Base-by-base conservation (phyloP, 2,113 vertebrate genomes). In the Ascaphus truei region DNA sequence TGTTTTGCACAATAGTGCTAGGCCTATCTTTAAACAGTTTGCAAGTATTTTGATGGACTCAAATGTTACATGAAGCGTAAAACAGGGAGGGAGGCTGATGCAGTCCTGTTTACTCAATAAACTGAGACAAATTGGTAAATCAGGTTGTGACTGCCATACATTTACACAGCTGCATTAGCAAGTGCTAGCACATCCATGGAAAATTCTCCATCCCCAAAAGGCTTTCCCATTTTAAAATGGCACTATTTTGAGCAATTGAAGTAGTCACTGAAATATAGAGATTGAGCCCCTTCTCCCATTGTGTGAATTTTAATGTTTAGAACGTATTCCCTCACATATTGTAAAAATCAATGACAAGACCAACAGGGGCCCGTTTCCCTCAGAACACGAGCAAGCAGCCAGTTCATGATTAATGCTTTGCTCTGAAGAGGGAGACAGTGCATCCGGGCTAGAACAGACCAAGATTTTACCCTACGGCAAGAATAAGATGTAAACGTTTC, bases 401-500 rank as follows among this genome's bases (percentile, higher is more conserved):
- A 82, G 78, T 43, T 79, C 75, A 76, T 90, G 88, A 90, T 92
- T 90, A 89, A 91, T 84, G 77, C 82, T 79, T 79, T 77, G 84
- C 84, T 92, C 89, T 86, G 85, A 82, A 90, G 87, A 87, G 82
- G 79, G 83, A 88, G 86, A 83, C 86, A 88, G 86, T 86, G 87
- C 80, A 92, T 83, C 88, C 79, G 76, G 83, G 84, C 83, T 89
- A 89, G 81, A 89, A 84, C 73, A 80, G 82, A 88, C 86, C 86
- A 84, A 92, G 89, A 91, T 86, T 86, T 89, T 80, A 88, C 85
- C 92, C 86, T 85, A 60, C 84, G 90, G 90, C 88, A 90, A 78
- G 81, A 89, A 83, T 86, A 88, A 86, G 86, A 91, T 87, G 92
- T 90, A 88, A 90, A 92, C 91, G 88, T 92, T 90, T 92, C 85